These are phyloP conservation scores for Drosophila nikananu DNA, from an alignment of 1,140 invertebrate species.

Conservation along the genomic window DNA sequence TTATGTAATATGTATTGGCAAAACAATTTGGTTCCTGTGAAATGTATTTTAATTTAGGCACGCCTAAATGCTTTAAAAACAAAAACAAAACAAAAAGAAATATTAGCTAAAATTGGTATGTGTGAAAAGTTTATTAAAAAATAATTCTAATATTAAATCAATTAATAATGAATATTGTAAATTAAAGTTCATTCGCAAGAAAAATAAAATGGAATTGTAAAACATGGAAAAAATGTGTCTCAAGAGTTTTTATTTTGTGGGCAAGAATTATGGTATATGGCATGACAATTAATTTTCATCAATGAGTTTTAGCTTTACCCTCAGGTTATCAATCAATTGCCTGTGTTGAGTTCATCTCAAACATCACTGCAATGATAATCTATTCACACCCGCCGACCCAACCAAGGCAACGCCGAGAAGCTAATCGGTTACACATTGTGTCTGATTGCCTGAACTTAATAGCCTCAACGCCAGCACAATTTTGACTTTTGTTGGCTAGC, in stretches of 20 bases:
- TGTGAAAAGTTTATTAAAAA: slow-evolving; percentile 44
- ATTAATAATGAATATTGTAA: slow-evolving; percentile 62
- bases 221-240: slow-evolving; percentile 6
- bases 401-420: slow-evolving; percentile 9
- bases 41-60: slow-evolving; percentile 34
- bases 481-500: slow-evolving; percentile 33
- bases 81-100: slow-evolving; percentile 1
- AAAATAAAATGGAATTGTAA: slow-evolving; percentile 71
- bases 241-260: background rate
- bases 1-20: slow-evolving; percentile 32
- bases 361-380: slow-evolving; percentile 32
- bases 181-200: slow-evolving; percentile 59
- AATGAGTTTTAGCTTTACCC: background rate
- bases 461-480: slow-evolving; percentile 33
- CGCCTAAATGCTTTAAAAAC: slow-evolving; percentile 30
- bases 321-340: slow-evolving; percentile 27
- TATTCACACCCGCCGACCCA: slow-evolving; percentile 1
- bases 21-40: slow-evolving; percentile 54
- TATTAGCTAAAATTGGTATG: slow-evolving; percentile 62
- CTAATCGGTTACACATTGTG: slow-evolving; percentile 45
- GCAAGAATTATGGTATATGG: background rate
- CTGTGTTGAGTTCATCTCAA: slow-evolving; percentile 12
- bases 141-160: slow-evolving; percentile 31
- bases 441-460: slow-evolving; percentile 49
- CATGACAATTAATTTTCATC: slow-evolving; percentile 1